Percentiles rank a stretch among this genome's conserved stretches.
Conservation (phyloP, 2,888 invertebrate species). For the Pyrochroa serraticornis region DNA sequence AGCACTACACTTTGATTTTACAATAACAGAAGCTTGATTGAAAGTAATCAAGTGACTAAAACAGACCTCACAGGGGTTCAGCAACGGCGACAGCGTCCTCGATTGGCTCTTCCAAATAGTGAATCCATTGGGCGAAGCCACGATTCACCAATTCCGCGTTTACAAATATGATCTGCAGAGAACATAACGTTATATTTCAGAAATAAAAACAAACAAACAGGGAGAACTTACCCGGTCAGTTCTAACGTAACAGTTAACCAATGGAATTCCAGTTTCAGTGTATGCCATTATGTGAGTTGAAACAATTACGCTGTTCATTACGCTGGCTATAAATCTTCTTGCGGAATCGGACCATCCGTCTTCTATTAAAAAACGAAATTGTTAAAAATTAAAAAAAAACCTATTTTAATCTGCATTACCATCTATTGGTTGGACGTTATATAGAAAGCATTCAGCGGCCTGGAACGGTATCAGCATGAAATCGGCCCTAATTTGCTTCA, state of each 20-base stretch:
- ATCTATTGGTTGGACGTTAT: conserved; percentile 78
- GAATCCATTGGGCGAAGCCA: conserved; percentile 79
- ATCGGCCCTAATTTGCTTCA: conserved; percentile 92
- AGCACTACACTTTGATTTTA: conserved; percentile 29
- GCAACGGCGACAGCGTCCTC: conserved; percentile 20
- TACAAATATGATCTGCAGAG: conserved; percentile 82
- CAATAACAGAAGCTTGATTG: conserved; percentile 41
- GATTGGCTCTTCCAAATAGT: conserved; percentile 39
- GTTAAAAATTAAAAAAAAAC: neutral
- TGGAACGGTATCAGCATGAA: conserved; percentile 96
- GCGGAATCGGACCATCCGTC: conserved; percentile 78
- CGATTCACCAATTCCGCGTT: conserved; percentile 86
- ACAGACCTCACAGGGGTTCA: conserved; percentile 25
- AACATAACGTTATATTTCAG: no score
- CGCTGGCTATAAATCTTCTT: conserved; percentile 74
- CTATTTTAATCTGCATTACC: conserved; percentile 59
- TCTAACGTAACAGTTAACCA: conserved; percentile 81
- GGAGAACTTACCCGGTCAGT: conserved; percentile 24
- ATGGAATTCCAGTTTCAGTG: conserved; percentile 77
- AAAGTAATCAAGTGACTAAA: conserved; percentile 43
- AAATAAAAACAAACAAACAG: conserved; percentile 50
- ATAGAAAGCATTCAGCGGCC: conserved; percentile 92
- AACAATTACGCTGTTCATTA: conserved; percentile 82
- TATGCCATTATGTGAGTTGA: conserved; percentile 90
- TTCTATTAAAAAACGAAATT: conserved; percentile 51